These are phyloP conservation scores for Mantis religiosa DNA, from an alignment of 2,888 invertebrate species.

Conservation along the genomic window DNA sequence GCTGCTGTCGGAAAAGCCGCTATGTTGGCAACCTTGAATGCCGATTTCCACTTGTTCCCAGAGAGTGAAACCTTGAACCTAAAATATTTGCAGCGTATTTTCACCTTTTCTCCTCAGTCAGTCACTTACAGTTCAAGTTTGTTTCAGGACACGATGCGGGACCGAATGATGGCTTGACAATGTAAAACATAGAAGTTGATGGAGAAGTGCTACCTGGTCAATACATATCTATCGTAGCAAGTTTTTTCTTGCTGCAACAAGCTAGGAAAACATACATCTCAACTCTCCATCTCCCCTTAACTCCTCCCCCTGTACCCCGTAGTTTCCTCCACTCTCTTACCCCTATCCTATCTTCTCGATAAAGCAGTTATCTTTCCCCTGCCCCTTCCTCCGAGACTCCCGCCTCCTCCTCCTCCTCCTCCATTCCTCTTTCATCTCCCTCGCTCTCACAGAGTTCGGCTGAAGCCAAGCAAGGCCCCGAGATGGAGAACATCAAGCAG, in stretches of 20 bases:
- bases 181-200: too few relatives aligned
- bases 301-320: background rate
- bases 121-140: too few relatives aligned
- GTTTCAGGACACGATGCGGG: too few relatives aligned
- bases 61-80: too few relatives aligned
- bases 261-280: slow-evolving; percentile 12
- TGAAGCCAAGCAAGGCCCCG: background rate
- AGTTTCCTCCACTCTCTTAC: slow-evolving; percentile 1
- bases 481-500: slow-evolving; percentile 5
- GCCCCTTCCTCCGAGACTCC: slow-evolving; percentile 36
- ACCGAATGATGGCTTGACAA: too few relatives aligned
- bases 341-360: slow-evolving; percentile 19
- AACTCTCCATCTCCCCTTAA: slow-evolving; percentile 5
- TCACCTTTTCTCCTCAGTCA: too few relatives aligned
- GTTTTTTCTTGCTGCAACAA: background rate
- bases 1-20: too few relatives aligned
- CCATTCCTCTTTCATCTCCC: slow-evolving; percentile 34
- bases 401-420: slow-evolving; percentile 31
- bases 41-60: too few relatives aligned
- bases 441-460: background rate
- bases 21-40: too few relatives aligned
- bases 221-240: background rate
- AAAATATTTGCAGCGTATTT: too few relatives aligned
- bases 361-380: slow-evolving; percentile 44
- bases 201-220: background rate